Percentiles rank a stretch among this genome's conserved stretches.
Conservation (phyloP, 2,113 vertebrate species). For the Nesogale talazaci region DNA sequence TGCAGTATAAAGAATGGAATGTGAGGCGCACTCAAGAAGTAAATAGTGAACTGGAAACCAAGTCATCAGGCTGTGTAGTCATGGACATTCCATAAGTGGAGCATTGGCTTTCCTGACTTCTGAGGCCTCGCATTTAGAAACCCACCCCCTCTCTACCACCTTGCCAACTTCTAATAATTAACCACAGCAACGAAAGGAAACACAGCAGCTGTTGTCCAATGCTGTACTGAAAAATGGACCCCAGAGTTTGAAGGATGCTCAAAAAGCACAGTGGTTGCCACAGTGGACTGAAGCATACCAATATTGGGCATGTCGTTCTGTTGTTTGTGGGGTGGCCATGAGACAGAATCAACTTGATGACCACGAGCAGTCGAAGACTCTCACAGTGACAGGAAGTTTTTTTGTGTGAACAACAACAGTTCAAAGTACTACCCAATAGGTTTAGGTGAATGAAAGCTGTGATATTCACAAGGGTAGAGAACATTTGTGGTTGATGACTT, state of each 20-base stretch:
- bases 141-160: neutral
- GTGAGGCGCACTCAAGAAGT: neutral
- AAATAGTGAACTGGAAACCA: neutral
- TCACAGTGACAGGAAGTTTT: neutral
- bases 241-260: neutral
- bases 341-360: neutral
- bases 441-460: neutral
- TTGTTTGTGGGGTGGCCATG: neutral
- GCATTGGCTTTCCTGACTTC: neutral
- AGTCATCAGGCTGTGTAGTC: neutral
- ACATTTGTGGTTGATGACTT: too few species aligned
- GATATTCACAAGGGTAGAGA: neutral
- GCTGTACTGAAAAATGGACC: neutral
- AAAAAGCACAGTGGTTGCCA: neutral
- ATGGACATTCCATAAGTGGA: fast-evolving
- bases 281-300: neutral
- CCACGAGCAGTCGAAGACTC: neutral
- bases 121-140: neutral
- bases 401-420: neutral
- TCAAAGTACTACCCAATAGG: neutral
- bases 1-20: neutral
- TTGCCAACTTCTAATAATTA: neutral
- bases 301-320: neutral
- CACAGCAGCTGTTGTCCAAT: neutral
- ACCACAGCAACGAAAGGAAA: neutral